These are phyloP conservation scores for Drosophila watanabei DNA, from an alignment of 1,140 invertebrate species.

Conservation along the genomic window DNA sequence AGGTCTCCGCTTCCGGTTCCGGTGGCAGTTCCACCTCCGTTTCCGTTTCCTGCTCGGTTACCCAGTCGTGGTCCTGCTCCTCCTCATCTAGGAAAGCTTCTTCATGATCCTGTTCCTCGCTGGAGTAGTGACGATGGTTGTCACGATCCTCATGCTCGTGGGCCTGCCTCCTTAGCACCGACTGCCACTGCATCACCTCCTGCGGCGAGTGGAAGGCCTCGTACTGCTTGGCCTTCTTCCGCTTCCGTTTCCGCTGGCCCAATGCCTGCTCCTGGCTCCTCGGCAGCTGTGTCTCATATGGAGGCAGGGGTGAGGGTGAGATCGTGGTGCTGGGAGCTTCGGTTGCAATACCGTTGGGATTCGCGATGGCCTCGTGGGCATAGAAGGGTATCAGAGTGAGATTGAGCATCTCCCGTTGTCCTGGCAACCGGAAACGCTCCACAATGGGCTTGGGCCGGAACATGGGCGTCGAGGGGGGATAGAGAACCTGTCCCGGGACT, in stretches of 20 bases:
- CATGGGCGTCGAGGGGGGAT: conserved; percentile 74
- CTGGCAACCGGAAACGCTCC: conserved; percentile 66
- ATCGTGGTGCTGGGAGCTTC: background rate
- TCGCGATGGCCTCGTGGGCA: conserved; percentile 73
- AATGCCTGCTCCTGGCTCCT: conserved; percentile 14
- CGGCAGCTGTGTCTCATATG: conserved; percentile 53
- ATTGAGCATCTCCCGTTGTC: conserved; percentile 51
- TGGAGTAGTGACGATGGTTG: conserved; percentile 48
- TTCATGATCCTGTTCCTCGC: background rate
- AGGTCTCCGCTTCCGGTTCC: conserved; percentile 14
- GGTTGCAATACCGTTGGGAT: background rate
- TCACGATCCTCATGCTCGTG: conserved; percentile 16
- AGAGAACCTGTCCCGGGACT: conserved; percentile 72
- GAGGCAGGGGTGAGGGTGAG: conserved; percentile 22
- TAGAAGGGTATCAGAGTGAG: conserved; percentile 80
- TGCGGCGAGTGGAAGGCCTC: conserved; percentile 68
- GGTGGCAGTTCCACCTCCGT: conserved; percentile 23
- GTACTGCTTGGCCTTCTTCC: conserved; percentile 73
- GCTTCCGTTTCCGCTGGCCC: conserved; percentile 32
- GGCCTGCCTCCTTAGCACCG: conserved; percentile 24
- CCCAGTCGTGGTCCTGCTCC: background rate
- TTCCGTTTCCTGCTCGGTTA: conserved; percentile 3
- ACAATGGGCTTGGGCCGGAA: conserved; percentile 79
- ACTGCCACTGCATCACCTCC: conserved; percentile 72
- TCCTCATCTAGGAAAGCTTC: background rate